Evolutionary conservation across 2,797 vertebrate species (phyloP), one percentile per base, ranked within the genome.

Genomic region (Gouania willdenowi): DNA sequence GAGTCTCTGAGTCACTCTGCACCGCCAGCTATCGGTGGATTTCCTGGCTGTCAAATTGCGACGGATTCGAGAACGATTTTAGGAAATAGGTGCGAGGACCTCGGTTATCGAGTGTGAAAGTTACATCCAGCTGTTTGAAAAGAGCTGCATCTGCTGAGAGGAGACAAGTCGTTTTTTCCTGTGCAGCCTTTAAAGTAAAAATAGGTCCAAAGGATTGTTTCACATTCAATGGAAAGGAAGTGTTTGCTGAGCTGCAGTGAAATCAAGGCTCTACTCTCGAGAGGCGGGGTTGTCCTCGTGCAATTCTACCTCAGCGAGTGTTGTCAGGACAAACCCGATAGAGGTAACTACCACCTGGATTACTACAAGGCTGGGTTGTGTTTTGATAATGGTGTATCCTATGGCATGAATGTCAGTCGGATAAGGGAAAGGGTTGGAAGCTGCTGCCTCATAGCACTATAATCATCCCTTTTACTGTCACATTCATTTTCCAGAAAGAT

Each of bases 21-120:
- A 46, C 66, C 36, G 35, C 46, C 60, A 57, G 60, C 67, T 41
- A 36, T 58, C 14, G 43, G 41, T 66, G 48, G 48, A 54, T 39
- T 60, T 60, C 21, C 29, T 26, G 43, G 46, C 61, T 79, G 72
- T 78, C 77, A 65, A 47, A 13, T 61, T 5, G 15, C 36, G 7
- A 51, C 60, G 71, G 77, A 78, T 68, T 76, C 64, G 64, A 68
- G 65, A 65, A 43, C 32, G 39, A 67, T 74, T 81, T 61, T 50
- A 59, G 53, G 51, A 51, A 62, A 70, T 28, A 44, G 56, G 57
- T n/a, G 42, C 32, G 67, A 75, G 49, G 61, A 77, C 66, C 65
- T 43, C 29, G 44, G 44, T 48, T 46, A 50, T 12, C 12, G 12
- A 39, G 4, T 49, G 44, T 34, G 36, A 45, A 41, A 27, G 39